phyloP scores from a whole-genome alignment of 2,797 vertebrate species.

The Heterohyrax brucei region DNA sequence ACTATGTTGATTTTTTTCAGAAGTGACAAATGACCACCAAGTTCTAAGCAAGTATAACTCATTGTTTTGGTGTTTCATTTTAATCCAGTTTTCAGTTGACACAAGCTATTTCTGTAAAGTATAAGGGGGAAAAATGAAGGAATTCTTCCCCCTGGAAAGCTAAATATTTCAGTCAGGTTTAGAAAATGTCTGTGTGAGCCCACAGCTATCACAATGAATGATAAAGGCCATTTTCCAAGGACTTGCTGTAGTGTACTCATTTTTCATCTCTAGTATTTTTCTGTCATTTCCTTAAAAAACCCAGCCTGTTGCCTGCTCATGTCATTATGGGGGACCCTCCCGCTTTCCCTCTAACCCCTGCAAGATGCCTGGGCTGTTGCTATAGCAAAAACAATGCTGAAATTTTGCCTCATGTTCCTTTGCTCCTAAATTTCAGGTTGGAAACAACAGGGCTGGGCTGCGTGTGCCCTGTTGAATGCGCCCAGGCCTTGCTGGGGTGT shows the following conservation, averaged over 20 bases:
- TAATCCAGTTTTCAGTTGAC: slow-evolving; percentile 58
- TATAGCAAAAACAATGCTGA: slow-evolving; percentile 66
- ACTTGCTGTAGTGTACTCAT: background rate
- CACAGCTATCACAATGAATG: slow-evolving; percentile 31
- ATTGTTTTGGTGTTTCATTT: slow-evolving; percentile 67
- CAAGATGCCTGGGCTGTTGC: slow-evolving; percentile 65
- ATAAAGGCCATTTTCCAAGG: slow-evolving; percentile 68
- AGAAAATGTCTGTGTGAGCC: background rate
- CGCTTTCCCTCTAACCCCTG: background rate
- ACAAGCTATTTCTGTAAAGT: background rate
- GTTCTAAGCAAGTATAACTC: slow-evolving; percentile 7
- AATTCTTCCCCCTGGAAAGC: slow-evolving; percentile 25
- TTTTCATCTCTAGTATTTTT: slow-evolving; percentile 81
- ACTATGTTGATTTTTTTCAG: slow-evolving; percentile 40
- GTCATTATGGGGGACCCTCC: slow-evolving; percentile 56
- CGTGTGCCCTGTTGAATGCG: background rate
- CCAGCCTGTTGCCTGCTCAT: slow-evolving; percentile 40
- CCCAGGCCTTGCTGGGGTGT: background rate
- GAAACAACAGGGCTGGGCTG: no score
- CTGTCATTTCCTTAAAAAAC: slow-evolving; percentile 60
- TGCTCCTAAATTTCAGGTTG: slow-evolving; percentile 51
- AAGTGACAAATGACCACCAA: slow-evolving; percentile 54
- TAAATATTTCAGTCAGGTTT: slow-evolving; percentile 73
- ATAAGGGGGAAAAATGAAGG: background rate
- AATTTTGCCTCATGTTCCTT: slow-evolving; percentile 47